Base-by-base conservation (phyloP, 2,888 invertebrate genomes). In the Tryphoninae sp. region DNA sequence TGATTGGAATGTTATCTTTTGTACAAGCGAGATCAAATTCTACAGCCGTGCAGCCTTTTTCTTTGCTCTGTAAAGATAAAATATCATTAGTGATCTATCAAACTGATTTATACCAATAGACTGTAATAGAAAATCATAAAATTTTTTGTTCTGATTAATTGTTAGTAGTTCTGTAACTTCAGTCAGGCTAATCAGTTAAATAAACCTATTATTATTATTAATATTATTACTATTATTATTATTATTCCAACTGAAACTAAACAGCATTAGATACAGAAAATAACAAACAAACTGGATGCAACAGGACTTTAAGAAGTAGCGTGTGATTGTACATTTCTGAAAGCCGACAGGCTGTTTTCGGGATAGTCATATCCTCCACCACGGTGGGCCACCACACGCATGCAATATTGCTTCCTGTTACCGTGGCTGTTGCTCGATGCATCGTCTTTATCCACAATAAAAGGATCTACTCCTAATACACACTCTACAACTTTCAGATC, bases 21-120 rank as follows among this genome's bases (percentile, higher is more conserved):
- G 96, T 96, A 40, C 96, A 92, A 16, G 94, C 92, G 7, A 97
- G 93, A 90, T 97, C 97, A 86, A 97, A 93, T 91, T 97, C 97
- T 1, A 97, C 93, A 26, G 95, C 95, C 87, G 94, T 94, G 86
- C 96, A 96, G 0, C 96, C 96, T 84, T 94, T 94, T 71, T 94
- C 94, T 77, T 94, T 94, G 83, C 96, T 96, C 96, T 96, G 65
- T 92, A 92, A 88, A 59, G 72, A 78, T n/a, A 22, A 49, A 80
- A 42, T 42, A 45, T 7, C 2, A n/a, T 23, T 9, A 22, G 6
- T 0, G 0, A 40, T 8, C 13, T 16, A 13, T 40, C 7, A 22
- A 11, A 26, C 2, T 62, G 23, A 16, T 55, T 55, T 16, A 19
- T 55, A 2, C 7, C 19, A 55, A 16, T 51, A 42, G 0, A 13